Evolutionary conservation across 2,888 invertebrate species (phyloP).

Genomic region (Polietes domitor): DNA sequence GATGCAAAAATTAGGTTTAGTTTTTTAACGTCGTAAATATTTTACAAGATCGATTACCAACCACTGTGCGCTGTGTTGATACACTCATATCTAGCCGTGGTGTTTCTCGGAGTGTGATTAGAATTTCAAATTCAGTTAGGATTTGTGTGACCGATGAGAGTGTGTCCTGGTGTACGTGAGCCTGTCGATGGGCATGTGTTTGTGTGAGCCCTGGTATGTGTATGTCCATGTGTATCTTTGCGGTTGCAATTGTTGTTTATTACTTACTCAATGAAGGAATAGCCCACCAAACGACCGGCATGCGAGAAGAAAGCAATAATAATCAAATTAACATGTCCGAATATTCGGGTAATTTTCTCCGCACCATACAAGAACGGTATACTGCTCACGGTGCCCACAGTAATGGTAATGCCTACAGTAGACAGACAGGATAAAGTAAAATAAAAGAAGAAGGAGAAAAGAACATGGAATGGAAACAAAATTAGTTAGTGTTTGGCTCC

Average conservation of each 20-base stretch:
- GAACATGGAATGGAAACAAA: background rate
- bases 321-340: slow-evolving; percentile 92
- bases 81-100: background rate
- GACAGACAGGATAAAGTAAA: slow-evolving; percentile 5
- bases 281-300: slow-evolving; percentile 90
- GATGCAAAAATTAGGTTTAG: too few species aligned
- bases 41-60: background rate
- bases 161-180: background rate
- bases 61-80: background rate
- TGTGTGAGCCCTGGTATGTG: too few species aligned
- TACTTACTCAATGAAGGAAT: slow-evolving; percentile 91
- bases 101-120: slow-evolving; percentile 7
- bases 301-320: slow-evolving; percentile 93
- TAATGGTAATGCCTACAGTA: slow-evolving; percentile 88
- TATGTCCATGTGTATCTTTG: background rate
- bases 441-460: background rate
- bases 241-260: slow-evolving; percentile 32
- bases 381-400: slow-evolving; percentile 91
- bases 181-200: slow-evolving; percentile 8
- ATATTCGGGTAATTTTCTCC: slow-evolving; percentile 89
- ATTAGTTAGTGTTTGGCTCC: background rate
- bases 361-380: slow-evolving; percentile 92
- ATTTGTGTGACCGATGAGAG: background rate
- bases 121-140: slow-evolving; percentile 14
- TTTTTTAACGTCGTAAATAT: too few species aligned